Conservation (phyloP, 2,113 vertebrate genomes). For the Entosphenus tridentatus region DNA sequence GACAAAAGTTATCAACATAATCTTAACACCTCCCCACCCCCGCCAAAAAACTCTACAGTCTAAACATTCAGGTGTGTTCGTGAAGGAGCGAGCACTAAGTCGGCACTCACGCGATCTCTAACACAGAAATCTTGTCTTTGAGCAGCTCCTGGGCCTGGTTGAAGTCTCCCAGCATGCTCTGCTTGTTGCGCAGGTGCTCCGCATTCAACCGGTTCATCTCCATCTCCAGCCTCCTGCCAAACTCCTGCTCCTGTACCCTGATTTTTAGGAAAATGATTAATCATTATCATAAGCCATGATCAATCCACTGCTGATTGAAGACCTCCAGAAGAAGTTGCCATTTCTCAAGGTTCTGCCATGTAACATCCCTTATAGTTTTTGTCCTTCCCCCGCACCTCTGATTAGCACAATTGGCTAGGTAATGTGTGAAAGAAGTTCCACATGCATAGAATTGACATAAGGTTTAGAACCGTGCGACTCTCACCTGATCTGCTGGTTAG, state of each 20-base stretch:
- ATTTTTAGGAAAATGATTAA: conserved; percentile 12
- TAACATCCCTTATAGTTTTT: background rate
- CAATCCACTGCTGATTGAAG: no score
- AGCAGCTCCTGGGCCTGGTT: conserved; percentile 96
- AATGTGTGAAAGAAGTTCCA: background rate
- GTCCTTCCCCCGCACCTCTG: background rate
- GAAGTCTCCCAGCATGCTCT: conserved; percentile 93
- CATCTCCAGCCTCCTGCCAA: conserved; percentile 76
- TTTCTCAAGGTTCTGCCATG: no score
- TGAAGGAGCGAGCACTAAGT: background rate
- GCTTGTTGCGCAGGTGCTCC: conserved; percentile 68
- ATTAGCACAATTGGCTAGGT: background rate
- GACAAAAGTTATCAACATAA: no score
- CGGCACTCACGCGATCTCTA: conserved; percentile 76
- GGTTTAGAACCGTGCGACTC: background rate
- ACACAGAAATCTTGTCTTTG: conserved; percentile 93
- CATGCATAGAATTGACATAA: background rate
- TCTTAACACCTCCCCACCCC: no score
- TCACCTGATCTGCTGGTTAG: conserved; percentile 87
- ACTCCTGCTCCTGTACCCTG: conserved; percentile 84
- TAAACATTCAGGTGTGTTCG: no score
- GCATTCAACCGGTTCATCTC: conserved; percentile 57
- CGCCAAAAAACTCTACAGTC: no score
- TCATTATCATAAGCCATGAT: no score
- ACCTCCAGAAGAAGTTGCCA: no score